A percentile compares a stretch with the other conserved stretches of the same genome.
Conservation (phyloP, 1,140 invertebrate species). For the Drosophila saltans region DNA sequence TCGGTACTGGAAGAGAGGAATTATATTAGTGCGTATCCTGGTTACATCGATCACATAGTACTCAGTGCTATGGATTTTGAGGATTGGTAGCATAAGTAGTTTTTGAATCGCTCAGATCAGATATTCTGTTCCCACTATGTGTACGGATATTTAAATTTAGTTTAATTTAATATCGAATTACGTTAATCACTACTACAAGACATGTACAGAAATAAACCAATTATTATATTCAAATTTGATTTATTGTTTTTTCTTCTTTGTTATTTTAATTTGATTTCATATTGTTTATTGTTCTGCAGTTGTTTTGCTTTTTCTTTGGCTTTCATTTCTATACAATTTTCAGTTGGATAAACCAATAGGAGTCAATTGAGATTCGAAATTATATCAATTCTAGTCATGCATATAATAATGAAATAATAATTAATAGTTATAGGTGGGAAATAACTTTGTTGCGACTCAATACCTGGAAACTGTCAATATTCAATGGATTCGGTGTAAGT, state of each 20-base stretch:
- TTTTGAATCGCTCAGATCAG: slow-evolving; percentile 6
- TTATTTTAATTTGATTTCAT: slow-evolving; percentile 16
- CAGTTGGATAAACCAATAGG: slow-evolving; percentile 17
- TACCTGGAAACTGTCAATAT: slow-evolving; percentile 17
- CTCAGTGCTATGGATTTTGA: slow-evolving; percentile 3
- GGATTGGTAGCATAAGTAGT: slow-evolving; percentile 17
- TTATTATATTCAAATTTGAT: slow-evolving; percentile 50
- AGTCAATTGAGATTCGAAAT: not conserved
- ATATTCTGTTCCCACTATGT: slow-evolving; percentile 1
- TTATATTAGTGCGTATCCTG: not conserved
- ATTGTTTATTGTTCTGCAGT: not conserved
- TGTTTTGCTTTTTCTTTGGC: slow-evolving; percentile 7
- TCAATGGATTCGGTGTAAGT: slow-evolving; percentile 24
- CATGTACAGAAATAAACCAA: slow-evolving; percentile 65
- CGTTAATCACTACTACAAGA: slow-evolving; percentile 30
- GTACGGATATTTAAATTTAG: slow-evolving; percentile 13
- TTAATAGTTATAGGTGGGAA: slow-evolving; percentile 77
- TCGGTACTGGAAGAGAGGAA: not conserved
- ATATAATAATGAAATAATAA: slow-evolving; percentile 33
- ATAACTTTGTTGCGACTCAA: slow-evolving; percentile 46
- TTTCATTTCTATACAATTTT: slow-evolving; percentile 16
- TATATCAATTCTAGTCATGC: not conserved
- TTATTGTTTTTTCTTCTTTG: not conserved
- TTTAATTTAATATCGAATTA: slow-evolving; percentile 35
- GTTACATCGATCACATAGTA: slow-evolving; percentile 13